Evolutionary conservation across 1,140 invertebrate genomes (phyloP).

Genomic region (Drosophila pallidifrons): DNA sequence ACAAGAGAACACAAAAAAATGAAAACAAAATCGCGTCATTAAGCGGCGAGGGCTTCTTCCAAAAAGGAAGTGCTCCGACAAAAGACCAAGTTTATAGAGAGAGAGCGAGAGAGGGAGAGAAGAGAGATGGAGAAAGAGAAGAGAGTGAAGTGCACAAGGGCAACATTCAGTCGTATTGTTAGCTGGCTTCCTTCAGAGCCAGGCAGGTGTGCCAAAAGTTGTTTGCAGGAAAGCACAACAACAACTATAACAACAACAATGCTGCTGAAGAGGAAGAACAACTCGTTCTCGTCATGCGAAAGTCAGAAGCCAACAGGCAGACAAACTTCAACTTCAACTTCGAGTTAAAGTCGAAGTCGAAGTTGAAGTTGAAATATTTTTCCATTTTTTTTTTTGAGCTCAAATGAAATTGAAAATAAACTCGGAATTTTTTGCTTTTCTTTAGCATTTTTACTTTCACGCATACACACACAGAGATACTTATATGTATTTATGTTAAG

Average conservation of each 20-base stretch:
- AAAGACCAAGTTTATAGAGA: slow-evolving; percentile 26
- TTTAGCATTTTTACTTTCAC: slow-evolving; percentile 71
- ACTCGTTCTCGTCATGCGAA: slow-evolving; percentile 57
- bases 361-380: slow-evolving; percentile 26
- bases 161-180: slow-evolving; percentile 23
- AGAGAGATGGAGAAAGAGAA: not conserved
- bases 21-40: slow-evolving; percentile 55
- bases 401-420: slow-evolving; percentile 73
- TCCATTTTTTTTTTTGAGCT: slow-evolving; percentile 28
- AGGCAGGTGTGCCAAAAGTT: slow-evolving; percentile 73
- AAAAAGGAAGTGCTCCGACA: slow-evolving; percentile 46
- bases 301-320: slow-evolving; percentile 28
- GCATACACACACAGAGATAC: slow-evolving; percentile 32
- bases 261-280: slow-evolving; percentile 2
- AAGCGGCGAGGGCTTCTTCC: slow-evolving; percentile 29
- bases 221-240: slow-evolving; percentile 51
- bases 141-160: slow-evolving; percentile 17
- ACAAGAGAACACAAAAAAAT: slow-evolving; percentile 34
- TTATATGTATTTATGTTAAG: not conserved
- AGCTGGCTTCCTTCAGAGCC: slow-evolving; percentile 51
- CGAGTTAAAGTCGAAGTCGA: not conserved
- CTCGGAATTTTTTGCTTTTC: slow-evolving; percentile 34
- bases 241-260: slow-evolving; percentile 19
- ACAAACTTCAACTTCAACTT: not conserved
- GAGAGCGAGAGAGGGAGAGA: not conserved